Evolutionary conservation across 2,797 vertebrate species (phyloP).

Genomic region (Scolopax bukidnonensis): DNA sequence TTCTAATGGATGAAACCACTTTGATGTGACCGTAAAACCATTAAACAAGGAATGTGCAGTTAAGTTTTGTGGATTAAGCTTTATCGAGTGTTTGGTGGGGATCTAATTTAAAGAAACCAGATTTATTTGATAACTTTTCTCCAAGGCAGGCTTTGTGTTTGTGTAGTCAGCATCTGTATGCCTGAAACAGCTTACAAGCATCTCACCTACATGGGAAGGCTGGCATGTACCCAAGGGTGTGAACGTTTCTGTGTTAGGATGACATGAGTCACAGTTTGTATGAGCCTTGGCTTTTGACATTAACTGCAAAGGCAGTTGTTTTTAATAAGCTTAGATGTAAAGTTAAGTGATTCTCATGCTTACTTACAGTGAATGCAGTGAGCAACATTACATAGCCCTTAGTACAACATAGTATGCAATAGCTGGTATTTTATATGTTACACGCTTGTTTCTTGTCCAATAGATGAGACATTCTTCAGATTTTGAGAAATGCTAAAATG

Average conservation of each 20-base stretch:
- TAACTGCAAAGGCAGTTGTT: neutral
- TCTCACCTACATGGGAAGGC: neutral
- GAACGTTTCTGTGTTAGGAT: neutral
- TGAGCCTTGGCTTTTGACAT: neutral
- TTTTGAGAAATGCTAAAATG: neutral
- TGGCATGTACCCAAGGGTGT: neutral
- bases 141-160: neutral
- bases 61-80: neutral
- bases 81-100: neutral
- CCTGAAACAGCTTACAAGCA: neutral
- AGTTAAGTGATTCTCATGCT: neutral
- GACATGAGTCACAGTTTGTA: neutral
- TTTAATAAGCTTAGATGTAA: neutral
- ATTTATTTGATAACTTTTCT: neutral
- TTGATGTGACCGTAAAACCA: constrained; percentile 53
- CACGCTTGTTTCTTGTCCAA: neutral
- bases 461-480: neutral
- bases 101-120: neutral
- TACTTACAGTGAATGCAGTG: neutral
- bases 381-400: neutral
- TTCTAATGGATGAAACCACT: constrained; percentile 42
- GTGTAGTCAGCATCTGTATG: neutral
- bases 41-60: constrained; percentile 46
- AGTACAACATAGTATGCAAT: neutral
- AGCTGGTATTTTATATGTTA: neutral